Conservation (phyloP, 2,113 vertebrate species). For the Pavo muticus region DNA sequence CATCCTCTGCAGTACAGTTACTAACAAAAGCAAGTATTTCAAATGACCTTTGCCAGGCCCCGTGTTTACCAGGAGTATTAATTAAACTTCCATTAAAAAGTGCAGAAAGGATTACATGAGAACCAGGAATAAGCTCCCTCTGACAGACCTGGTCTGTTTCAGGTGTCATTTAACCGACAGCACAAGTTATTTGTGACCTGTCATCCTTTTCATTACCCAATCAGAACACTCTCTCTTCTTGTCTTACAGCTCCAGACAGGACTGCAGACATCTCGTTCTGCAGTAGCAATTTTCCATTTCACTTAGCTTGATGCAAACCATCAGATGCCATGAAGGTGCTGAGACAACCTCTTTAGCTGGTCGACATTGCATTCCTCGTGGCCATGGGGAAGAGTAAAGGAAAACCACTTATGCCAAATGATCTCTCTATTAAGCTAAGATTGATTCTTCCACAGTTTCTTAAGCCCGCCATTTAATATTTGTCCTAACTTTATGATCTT, state of each 20-base stretch:
- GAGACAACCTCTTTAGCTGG: neutral
- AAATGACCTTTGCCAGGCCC: neutral
- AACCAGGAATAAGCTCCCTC: neutral
- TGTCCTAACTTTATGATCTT: neutral
- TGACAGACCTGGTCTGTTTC: neutral
- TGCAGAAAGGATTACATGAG: neutral
- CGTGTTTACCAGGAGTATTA: constrained; percentile 41
- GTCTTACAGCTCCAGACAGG: neutral
- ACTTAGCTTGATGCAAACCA: neutral
- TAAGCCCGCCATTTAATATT: neutral
- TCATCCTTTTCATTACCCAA: neutral
- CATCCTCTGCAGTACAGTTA: neutral
- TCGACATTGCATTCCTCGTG: neutral
- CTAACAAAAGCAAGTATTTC: constrained; percentile 36
- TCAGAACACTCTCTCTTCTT: neutral
- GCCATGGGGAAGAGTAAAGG: neutral
- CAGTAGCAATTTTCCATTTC: neutral
- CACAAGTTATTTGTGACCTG: neutral
- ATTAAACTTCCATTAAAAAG: neutral
- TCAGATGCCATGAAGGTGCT: neutral
- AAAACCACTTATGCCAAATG: neutral
- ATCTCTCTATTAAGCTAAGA: neutral
- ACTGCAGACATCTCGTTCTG: neutral
- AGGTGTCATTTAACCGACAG: neutral
- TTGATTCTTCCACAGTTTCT: neutral